phyloP scores from a whole-genome alignment of 2,888 invertebrate genomes.

The Tromatobia lineatoria region DNA sequence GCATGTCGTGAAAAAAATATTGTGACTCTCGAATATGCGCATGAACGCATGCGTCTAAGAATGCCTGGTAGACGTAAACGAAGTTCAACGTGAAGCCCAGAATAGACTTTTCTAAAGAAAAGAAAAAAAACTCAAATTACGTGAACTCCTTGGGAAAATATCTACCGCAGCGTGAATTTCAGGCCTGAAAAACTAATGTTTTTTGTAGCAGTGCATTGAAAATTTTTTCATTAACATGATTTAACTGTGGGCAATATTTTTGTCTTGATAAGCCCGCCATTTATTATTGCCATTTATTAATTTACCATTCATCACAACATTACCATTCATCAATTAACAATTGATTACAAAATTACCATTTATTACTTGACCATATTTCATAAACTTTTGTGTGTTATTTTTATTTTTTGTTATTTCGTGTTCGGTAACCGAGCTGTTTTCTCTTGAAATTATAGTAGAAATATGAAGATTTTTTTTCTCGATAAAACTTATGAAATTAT shows the following conservation, averaged over 20 bases:
- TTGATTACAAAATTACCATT: no score
- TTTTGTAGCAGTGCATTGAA: slow-evolving; percentile 11
- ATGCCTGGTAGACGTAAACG: not conserved
- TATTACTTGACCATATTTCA: no score
- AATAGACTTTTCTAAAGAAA: slow-evolving; percentile 34
- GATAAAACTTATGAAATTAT: no score
- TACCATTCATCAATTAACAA: no score
- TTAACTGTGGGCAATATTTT: not conserved
- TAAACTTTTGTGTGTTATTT: no score
- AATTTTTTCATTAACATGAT: not conserved
- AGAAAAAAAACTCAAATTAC: slow-evolving; percentile 5
- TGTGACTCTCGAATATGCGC: not conserved
- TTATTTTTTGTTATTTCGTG: not conserved
- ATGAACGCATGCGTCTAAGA: not conserved
- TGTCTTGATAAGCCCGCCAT: not conserved
- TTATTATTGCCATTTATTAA: no score
- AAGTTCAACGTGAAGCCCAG: not conserved
- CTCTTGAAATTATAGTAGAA: no score
- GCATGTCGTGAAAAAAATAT: not conserved
- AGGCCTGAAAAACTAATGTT: slow-evolving; percentile 45
- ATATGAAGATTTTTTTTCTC: no score
- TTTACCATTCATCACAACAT: no score
- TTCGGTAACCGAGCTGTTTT: no score
- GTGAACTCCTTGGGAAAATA: slow-evolving; percentile 4
- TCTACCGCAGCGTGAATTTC: slow-evolving; percentile 3